Evolutionary conservation across 2,113 vertebrate genomes (phyloP).

Genomic region (Ochotona princeps): DNA sequence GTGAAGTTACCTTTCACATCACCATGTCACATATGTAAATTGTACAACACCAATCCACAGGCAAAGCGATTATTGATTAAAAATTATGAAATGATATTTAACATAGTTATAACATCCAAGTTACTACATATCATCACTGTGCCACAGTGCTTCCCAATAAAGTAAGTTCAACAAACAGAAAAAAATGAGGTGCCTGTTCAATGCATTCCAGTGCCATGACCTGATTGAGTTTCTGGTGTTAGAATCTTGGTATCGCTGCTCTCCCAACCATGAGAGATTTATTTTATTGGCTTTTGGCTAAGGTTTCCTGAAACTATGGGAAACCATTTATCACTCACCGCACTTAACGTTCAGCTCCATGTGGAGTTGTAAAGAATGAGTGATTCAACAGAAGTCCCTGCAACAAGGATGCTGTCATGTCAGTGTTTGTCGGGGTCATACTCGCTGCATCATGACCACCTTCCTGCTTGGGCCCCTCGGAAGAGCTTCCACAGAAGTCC

Average conservation of each 20-base stretch:
- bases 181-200: slow-evolving; percentile 20
- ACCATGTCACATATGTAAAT: not conserved
- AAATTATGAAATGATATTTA: slow-evolving; percentile 35
- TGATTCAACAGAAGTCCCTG: not conserved
- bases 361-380: not conserved
- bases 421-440: not conserved
- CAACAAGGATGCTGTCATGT: not conserved
- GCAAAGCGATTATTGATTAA: not conserved
- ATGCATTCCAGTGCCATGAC: not conserved
- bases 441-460: not conserved
- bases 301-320: slow-evolving; percentile 17
- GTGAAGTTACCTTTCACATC: not conserved
- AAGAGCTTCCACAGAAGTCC: not conserved
- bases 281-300: not conserved
- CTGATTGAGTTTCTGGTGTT: not conserved
- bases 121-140: not conserved
- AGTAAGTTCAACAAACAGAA: slow-evolving; percentile 48
- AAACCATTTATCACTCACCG: not conserved
- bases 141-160: not conserved
- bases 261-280: not conserved
- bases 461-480: not conserved
- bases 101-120: not conserved
- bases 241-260: not conserved
- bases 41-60: not conserved
- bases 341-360: not conserved